Evolutionary conservation across 2,113 vertebrate species (phyloP).

Genomic region (Dipodomys merriami): DNA sequence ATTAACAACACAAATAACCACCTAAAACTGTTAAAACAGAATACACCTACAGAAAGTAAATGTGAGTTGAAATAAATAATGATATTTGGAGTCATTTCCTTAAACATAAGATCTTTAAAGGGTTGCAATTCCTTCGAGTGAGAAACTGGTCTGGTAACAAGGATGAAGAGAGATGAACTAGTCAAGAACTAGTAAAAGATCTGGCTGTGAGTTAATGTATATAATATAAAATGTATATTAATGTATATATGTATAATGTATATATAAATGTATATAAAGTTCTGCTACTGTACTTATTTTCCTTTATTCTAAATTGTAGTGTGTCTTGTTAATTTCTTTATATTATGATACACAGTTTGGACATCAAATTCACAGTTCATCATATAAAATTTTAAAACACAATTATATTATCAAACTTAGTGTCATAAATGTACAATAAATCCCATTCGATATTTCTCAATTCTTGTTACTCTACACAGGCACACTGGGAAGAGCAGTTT

Average conservation of each 20-base stretch:
- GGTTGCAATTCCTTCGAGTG: background rate
- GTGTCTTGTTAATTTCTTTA: conserved; percentile 19
- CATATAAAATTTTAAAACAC: background rate
- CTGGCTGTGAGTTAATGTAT: background rate
- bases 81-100: background rate
- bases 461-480: background rate
- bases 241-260: too few relatives aligned
- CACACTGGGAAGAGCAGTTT: too few relatives aligned
- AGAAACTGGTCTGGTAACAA: background rate
- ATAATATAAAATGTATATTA: too few relatives aligned
- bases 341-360: background rate
- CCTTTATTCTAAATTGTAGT: background rate
- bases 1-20: background rate
- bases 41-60: background rate
- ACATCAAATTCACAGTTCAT: conserved; percentile 19
- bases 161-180: background rate
- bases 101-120: background rate
- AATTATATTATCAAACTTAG: conserved; percentile 35
- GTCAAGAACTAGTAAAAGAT: background rate
- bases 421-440: conserved; percentile 35
- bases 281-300: background rate
- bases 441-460: background rate
- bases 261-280: background rate
- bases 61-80: background rate
- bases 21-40: background rate